Base-by-base conservation (phyloP, 2,113 vertebrate genomes). In the Brachyhypopomus occidentalis region DNA sequence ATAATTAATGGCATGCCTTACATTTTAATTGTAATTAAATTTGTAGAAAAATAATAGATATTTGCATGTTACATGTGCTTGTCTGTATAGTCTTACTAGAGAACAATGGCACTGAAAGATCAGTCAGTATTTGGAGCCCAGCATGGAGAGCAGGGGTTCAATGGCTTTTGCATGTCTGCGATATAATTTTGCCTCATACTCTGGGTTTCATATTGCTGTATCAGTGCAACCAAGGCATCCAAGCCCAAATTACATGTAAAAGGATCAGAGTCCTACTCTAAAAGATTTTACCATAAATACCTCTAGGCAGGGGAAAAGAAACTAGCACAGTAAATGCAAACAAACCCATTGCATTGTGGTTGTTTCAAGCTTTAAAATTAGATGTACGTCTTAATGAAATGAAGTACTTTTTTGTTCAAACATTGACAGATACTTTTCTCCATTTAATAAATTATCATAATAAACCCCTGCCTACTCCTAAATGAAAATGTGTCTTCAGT, bases 321-420 rank as follows among this genome's bases (percentile, higher is more conserved):
- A 67, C 30, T 25, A 77, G 59, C 41, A 58, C 23, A 83, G 72
- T 25, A 72, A 83, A 58, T 78, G n/a, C 80, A 78, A 63, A 79
- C 88, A 73, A 38, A 72, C 86, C 17, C 67, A 64, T 45, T 19
- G 75, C 69, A 67, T 25, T 58, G 3, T 4, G 48, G 7, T 48
- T 38, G 69, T 67, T 64, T 73, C 27, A 73, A 83, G 87, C 87
- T 87, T 90, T 86, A 89, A 85, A 38, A 70, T 70, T 70, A n/a
- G 4, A 69, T 20, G 64, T 20, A 70, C n/a, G 41, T 41, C 19
- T 7, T 41, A 41, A 3, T 41, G 66, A 41, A 7, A 41, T 41
- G 20, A 34, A 67, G 7, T 27, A 7, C 19, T 67, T 5, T 70
- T 41, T 70, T n/a, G 4, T 30, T 66, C 25, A 11, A 30, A 7